These are phyloP conservation scores for Merops nubicus DNA, from an alignment of 2,113 vertebrate genomes.

Conservation along the genomic window DNA sequence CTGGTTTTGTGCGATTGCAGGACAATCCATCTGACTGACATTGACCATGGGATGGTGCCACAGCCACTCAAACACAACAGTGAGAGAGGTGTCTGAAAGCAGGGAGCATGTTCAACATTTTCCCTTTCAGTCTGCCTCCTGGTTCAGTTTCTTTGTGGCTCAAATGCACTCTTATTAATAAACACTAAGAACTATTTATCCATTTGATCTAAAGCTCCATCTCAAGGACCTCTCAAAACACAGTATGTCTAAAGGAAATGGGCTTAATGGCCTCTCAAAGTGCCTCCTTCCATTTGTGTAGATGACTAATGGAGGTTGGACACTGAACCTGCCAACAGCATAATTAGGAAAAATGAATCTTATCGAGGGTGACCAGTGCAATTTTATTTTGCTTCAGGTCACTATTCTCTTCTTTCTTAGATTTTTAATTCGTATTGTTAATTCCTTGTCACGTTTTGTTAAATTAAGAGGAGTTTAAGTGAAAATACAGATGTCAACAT, in stretches of 20 bases:
- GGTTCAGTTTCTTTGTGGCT: neutral
- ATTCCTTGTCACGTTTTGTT: neutral
- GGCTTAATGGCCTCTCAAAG: neutral
- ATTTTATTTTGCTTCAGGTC: neutral
- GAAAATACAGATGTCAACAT: neutral
- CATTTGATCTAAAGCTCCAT: neutral
- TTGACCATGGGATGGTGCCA: rapidly evolving
- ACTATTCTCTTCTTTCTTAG: neutral
- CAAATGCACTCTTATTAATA: neutral
- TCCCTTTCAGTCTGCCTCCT: neutral
- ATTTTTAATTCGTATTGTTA: neutral
- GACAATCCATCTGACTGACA: neutral
- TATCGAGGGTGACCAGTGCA: rapidly evolving
- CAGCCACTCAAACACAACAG: rapidly evolving
- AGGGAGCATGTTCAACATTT: neutral
- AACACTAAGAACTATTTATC: neutral
- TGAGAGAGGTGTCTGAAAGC: neutral
- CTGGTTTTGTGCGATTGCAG: neutral
- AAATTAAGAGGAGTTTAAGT: neutral
- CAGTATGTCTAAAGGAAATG: neutral
- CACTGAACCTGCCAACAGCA: neutral
- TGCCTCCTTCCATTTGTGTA: neutral
- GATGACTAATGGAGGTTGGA: neutral
- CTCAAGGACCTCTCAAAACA: neutral
- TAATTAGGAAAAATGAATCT: neutral